Evolutionary conservation across 2,113 vertebrate genomes (phyloP).

Genomic region (Pan troglodytes): NHGRI_mPanTro3-v2.1_pri NC_072421.2:143737501-143738000

Average conservation of each 20-base stretch:
- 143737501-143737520: neutral
- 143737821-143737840: neutral
- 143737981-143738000: conserved; percentile 30
- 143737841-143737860: neutral
- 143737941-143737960: conserved; percentile 33
- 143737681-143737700: conserved; percentile 19
- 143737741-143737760: neutral
- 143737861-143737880: neutral
- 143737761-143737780: neutral
- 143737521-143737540: neutral
- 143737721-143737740: neutral
- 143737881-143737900: conserved; percentile 19
- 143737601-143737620: neutral
- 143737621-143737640: neutral
- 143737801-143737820: neutral
- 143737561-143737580: neutral
- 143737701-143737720: neutral
- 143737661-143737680: neutral
- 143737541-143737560: neutral
- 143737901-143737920: conserved; percentile 21
- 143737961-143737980: conserved; percentile 54
- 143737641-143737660: neutral
- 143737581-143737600: neutral
- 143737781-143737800: neutral
- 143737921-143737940: neutral